Evolutionary conservation across 2,113 vertebrate genomes (phyloP).

Genomic region (Mastomys coucha): DNA sequence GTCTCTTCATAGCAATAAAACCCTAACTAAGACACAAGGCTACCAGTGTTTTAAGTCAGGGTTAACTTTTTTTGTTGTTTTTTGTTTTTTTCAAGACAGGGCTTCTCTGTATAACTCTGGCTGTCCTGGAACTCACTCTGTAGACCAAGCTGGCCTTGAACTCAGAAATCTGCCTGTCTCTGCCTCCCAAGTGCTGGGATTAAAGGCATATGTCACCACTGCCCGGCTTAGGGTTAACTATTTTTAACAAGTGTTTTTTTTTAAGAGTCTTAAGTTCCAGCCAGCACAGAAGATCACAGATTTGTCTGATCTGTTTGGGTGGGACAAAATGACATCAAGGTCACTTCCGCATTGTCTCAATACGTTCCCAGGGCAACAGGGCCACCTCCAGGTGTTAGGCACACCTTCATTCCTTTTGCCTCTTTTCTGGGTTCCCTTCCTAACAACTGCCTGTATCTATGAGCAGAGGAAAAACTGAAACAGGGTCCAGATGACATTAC

Average conservation of each 20-base stretch:
- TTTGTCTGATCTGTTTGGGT: background rate
- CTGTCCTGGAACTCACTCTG: too few species aligned
- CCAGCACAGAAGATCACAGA: background rate
- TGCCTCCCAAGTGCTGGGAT: too few species aligned
- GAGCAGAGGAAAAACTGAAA: background rate
- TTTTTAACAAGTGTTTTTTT: background rate
- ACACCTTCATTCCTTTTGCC: background rate
- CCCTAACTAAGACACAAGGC: too few species aligned
- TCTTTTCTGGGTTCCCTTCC: background rate
- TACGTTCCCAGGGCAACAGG: background rate
- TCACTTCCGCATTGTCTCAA: background rate
- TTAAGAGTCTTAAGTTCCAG: background rate
- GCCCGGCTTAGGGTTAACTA: background rate
- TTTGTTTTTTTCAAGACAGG: too few species aligned
- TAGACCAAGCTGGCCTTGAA: too few species aligned
- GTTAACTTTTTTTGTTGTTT: background rate
- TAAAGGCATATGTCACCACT: too few species aligned
- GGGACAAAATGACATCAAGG: background rate
- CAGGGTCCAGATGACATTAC: background rate
- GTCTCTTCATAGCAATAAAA: too few species aligned
- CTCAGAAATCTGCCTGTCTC: too few species aligned
- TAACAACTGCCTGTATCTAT: background rate
- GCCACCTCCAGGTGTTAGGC: background rate
- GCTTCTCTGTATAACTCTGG: too few species aligned
- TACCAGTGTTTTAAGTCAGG: background rate